Evolutionary conservation across 2,797 vertebrate genomes (phyloP).

Genomic region (Coilia nasus): DNA sequence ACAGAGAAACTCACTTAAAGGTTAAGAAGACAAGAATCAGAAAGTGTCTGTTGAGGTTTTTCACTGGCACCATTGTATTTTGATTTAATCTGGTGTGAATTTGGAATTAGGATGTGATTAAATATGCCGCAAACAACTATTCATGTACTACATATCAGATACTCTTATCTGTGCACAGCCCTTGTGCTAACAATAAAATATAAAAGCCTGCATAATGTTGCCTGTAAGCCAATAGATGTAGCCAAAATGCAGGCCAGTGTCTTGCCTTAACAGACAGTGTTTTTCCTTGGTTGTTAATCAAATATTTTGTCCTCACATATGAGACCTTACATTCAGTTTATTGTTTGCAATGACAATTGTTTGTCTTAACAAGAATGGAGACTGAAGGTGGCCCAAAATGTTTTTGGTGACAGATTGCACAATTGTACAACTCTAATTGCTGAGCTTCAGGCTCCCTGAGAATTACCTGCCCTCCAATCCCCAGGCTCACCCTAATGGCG

Average conservation of each 20-base stretch:
- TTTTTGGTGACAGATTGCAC: conserved; percentile 52
- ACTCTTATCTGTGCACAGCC: background rate
- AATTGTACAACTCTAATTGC: conserved; percentile 48
- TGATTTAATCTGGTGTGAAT: background rate
- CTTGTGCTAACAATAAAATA: too few relatives aligned
- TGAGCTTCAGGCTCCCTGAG: background rate
- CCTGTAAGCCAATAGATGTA: background rate
- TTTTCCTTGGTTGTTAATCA: too few relatives aligned
- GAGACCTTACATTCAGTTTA: too few relatives aligned
- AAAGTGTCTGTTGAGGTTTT: background rate
- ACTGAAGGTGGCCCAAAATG: conserved; percentile 38
- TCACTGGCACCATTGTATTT: background rate
- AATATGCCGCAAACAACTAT: background rate
- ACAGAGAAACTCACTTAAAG: too few relatives aligned
- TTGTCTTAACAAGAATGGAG: too few relatives aligned
- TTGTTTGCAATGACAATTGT: too few relatives aligned
- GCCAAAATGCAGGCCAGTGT: too few relatives aligned
- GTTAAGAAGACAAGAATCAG: background rate
- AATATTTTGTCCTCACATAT: too few relatives aligned
- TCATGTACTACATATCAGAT: too few relatives aligned
- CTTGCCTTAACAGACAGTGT: too few relatives aligned
- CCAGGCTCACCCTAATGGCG: conserved; percentile 46
- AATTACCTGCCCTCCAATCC: conserved; percentile 13
- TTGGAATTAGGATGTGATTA: background rate
- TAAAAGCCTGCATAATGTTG: background rate